Base-by-base conservation (phyloP, 2,113 vertebrate species). In the Arenaria interpres region DNA sequence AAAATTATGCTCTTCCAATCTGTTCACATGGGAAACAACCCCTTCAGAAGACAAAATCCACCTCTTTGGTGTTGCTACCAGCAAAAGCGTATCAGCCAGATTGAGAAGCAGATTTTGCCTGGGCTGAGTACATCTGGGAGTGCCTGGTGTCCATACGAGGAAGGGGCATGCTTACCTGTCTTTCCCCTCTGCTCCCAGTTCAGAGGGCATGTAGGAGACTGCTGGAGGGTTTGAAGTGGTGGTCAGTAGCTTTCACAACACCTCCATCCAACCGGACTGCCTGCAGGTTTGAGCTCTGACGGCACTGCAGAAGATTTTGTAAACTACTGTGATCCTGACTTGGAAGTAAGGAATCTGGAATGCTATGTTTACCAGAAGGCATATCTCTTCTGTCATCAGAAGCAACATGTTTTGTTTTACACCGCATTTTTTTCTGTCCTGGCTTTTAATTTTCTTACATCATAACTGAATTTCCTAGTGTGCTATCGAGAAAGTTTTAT, bases 101-200 rank as follows among this genome's bases (percentile, higher is more conserved):
- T 7, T 16, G 15, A 46, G 28, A 90, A 27, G 37, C 4, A 63
- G 18, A 27, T 71, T 30, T 50, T 57, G 7, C 21, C 35, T 30
- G 7, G 5, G 7, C 6, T 75, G 23, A 22, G 16, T 39, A 27
- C 33, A 4, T 39, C 23, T 56, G 35, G 3, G 9, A 13, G 25
- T 23, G 7, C 19, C 27, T 67, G 18, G 4, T 45, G 48, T 30
- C 9, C 15, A 78, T 23, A 48, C 7, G 20, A 71, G 71, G 54
- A 64, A 5, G 20, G 12, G 5, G 5, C 1, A 33, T 1, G 0
- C 54, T 39, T 48, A 24, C 27, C 8, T 45, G 10, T 24, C 9
- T 20, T 78, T 9, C 5, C 10, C 0, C 24, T 68, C 35, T 63
- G 18, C 6, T 67, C 23, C 20, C 39, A 51, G 0, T 46, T 66